phyloP scores from a whole-genome alignment of 2,888 invertebrate species.

The Pharmacophagus antenor region DNA sequence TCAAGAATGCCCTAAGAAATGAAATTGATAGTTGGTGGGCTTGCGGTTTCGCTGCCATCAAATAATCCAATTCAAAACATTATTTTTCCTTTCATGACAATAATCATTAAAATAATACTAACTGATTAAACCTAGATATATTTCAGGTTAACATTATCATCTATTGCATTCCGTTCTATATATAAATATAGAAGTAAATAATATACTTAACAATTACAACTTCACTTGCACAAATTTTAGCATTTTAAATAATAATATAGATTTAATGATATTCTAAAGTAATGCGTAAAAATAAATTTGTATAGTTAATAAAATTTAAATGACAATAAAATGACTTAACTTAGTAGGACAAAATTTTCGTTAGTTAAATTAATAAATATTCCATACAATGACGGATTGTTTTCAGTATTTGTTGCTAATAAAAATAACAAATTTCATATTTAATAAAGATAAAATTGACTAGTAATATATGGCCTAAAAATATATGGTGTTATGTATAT shows the following conservation, averaged over 20 bases:
- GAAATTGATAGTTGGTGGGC: conserved; percentile 9
- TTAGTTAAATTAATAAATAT: background rate
- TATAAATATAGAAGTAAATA: background rate
- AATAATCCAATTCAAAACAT: background rate
- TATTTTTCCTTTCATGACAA: background rate
- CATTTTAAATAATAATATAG: background rate
- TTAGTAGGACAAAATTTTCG: background rate
- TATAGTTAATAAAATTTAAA: conserved; percentile 2
- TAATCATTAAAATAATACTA: background rate
- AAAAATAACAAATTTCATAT: conserved; percentile 16
- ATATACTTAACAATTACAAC: background rate
- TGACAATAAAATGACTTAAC: background rate
- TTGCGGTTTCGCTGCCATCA: conserved; percentile 1
- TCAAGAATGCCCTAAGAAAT: conserved; percentile 2
- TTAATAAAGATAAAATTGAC: conserved; percentile 28
- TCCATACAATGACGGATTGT: background rate
- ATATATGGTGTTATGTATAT: conserved; percentile 21
- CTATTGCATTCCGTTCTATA: background rate
- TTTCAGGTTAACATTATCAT: background rate
- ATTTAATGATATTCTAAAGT: too few species aligned
- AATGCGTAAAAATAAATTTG: background rate
- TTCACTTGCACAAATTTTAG: background rate
- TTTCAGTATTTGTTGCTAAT: conserved; percentile 16
- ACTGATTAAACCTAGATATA: background rate
- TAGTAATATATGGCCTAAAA: conserved; percentile 31